Conservation (phyloP, 2,888 invertebrate species). For the Nemapogon koenigi region DNA sequence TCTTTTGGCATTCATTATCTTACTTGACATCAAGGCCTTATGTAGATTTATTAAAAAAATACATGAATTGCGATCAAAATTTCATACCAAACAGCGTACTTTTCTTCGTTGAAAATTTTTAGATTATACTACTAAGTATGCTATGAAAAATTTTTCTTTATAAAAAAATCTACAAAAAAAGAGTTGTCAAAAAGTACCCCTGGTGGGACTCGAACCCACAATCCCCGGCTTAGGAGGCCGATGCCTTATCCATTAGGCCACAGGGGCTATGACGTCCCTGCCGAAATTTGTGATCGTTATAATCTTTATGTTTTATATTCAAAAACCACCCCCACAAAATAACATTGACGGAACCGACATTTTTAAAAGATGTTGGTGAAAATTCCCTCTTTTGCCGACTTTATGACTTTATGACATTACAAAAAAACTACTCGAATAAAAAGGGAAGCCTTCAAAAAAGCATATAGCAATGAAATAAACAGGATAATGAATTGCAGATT, state of each 20-base stretch:
- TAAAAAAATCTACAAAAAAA: not conserved
- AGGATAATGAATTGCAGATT: too few relatives aligned
- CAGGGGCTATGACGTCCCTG: conserved; percentile 22
- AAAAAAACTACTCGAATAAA: too few relatives aligned
- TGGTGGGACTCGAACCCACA: conserved; percentile 80
- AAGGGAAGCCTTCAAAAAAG: too few relatives aligned
- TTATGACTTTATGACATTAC: too few relatives aligned
- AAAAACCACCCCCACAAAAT: too few relatives aligned
- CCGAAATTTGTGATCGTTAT: not conserved
- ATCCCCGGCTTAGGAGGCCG: conserved; percentile 80
- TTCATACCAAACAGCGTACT: not conserved
- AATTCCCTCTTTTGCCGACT: too few relatives aligned
- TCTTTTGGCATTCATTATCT: conserved; percentile 17
- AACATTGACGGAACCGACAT: too few relatives aligned
- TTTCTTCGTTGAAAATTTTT: not conserved
- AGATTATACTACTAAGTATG: not conserved
- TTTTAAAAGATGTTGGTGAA: too few relatives aligned
- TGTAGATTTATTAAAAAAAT: not conserved
- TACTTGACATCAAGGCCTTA: not conserved
- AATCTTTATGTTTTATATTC: too few relatives aligned
- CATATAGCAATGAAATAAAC: too few relatives aligned
- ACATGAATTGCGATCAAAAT: too few relatives aligned
- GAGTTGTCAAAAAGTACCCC: conserved; percentile 49
- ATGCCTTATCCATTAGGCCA: conserved; percentile 59
- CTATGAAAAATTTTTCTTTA: not conserved